phyloP scores from a whole-genome alignment of 1,140 invertebrate genomes.

The Euura lappo region DNA sequence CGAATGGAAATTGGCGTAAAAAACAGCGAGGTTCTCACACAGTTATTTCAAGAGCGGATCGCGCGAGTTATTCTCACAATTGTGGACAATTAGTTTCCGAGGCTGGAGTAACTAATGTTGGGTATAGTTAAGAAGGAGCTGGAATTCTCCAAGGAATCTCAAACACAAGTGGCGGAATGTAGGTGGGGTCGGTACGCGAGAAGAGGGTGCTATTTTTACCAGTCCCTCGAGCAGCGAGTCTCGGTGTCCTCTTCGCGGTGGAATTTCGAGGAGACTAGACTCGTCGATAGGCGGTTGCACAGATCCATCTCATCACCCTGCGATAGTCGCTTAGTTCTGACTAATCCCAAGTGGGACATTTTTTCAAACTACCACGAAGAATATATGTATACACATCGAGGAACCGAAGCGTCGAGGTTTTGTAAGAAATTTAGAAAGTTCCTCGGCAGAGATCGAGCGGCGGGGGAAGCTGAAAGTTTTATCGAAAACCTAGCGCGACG shows the following conservation, averaged over 20 bases:
- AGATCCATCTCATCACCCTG: too few relatives aligned
- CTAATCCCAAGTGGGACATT: too few relatives aligned
- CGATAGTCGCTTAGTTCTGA: too few relatives aligned
- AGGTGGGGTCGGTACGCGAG: neutral
- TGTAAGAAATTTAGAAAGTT: too few relatives aligned
- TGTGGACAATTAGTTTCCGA: neutral
- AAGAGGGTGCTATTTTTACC: neutral
- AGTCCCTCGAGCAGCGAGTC: neutral
- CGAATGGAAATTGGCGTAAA: too few relatives aligned
- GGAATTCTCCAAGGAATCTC: slow-evolving; percentile 4
- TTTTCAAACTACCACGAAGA: too few relatives aligned
- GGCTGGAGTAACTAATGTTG: neutral
- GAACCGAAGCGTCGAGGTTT: too few relatives aligned
- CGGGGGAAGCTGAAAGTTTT: neutral
- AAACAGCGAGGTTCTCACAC: too few relatives aligned
- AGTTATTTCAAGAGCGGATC: too few relatives aligned
- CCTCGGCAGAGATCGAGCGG: too few relatives aligned
- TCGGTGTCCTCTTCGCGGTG: neutral
- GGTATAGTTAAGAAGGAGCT: neutral
- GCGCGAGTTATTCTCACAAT: neutral
- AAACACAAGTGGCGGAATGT: neutral
- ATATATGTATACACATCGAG: too few relatives aligned
- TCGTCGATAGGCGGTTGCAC: too few relatives aligned
- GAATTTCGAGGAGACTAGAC: neutral
- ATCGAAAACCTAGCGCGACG: neutral